Evolutionary conservation across 2,888 invertebrate genomes (phyloP), one percentile per base, ranked within the genome.

Genomic region (Microdon myrmicae): DNA sequence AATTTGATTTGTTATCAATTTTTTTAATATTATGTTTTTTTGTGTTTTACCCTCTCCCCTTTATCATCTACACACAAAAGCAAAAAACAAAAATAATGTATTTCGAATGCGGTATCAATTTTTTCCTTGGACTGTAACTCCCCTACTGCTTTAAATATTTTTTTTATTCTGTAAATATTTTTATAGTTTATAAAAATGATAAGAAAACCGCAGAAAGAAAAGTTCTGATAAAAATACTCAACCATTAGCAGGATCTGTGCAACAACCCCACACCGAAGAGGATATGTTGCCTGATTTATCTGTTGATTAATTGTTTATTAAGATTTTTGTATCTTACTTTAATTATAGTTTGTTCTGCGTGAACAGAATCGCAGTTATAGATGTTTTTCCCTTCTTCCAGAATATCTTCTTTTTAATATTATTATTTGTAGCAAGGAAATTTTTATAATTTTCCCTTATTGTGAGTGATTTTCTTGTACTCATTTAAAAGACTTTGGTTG

Each of bases 1-100:
- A 45, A 49, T 23, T 61, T 56, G 49, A 55, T 68, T 68, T 68
- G 59, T 60, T 68, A 67, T 64, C 55, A 64, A 34, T 55, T 53
- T 49, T 51, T 51, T 43, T 26, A 34, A 43, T 37, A 26, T 67
- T 25, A 56, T 48, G 53, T 47, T 39, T 55, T 53, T 29, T 58
- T 58, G 29, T 45, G 31, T 56, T 59, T 53, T 20, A 23, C 10
- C 4, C 25, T n/a, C 9, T n/a, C 2, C n/a, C n/a, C n/a, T n/a
- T n/a, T n/a, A n/a, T n/a, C n/a, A n/a, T n/a, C n/a, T n/a, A 66
- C 38, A 43, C 48, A 49, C 22, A 59, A 39, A 58, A 31, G 9
- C 7, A 19, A 12, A 35, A 32, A 7, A 43, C 19, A 45, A 32
- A 6, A 14, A n/a, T n/a, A n/a, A n/a, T n/a, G n/a, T n/a, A n/a